phyloP scores from a whole-genome alignment of 2,888 invertebrate species.

The Busseola fusca region DNA sequence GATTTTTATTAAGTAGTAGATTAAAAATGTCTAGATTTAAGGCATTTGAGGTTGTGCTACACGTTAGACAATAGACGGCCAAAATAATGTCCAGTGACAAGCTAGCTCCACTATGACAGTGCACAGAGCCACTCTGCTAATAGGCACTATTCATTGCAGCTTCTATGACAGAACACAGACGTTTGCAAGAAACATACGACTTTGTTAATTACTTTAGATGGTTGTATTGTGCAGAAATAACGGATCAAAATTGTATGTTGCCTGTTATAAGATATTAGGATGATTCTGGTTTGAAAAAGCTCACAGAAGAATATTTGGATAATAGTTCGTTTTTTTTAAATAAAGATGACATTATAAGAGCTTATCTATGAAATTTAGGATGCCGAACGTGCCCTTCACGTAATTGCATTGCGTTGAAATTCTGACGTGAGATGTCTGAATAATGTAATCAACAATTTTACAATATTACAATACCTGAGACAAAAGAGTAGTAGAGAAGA shows the following conservation, averaged over 20 bases:
- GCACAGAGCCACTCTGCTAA: conserved; percentile 33
- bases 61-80: background rate
- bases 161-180: conserved; percentile 35
- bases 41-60: background rate
- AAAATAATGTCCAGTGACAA: conserved; percentile 15
- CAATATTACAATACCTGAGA: too few species aligned
- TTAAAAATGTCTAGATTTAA: background rate
- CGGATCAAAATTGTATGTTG: background rate
- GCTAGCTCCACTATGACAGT: conserved; percentile 11
- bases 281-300: background rate
- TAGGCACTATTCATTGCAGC: conserved; percentile 31
- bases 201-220: conserved; percentile 39
- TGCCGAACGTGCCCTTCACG: background rate
- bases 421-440: conserved; percentile 7
- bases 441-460: background rate
- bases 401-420: conserved; percentile 24
- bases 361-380: background rate
- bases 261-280: background rate
- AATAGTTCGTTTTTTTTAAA: background rate
- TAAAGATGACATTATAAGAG: too few species aligned
- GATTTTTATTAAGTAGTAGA: background rate
- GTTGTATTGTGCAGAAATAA: conserved; percentile 24
- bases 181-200: conserved; percentile 31
- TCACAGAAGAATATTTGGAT: background rate
- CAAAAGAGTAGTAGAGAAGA: too few species aligned